phyloP scores from a whole-genome alignment of 53 echinoderm and acorn worm species.

The Echinometra lucunter region DNA sequence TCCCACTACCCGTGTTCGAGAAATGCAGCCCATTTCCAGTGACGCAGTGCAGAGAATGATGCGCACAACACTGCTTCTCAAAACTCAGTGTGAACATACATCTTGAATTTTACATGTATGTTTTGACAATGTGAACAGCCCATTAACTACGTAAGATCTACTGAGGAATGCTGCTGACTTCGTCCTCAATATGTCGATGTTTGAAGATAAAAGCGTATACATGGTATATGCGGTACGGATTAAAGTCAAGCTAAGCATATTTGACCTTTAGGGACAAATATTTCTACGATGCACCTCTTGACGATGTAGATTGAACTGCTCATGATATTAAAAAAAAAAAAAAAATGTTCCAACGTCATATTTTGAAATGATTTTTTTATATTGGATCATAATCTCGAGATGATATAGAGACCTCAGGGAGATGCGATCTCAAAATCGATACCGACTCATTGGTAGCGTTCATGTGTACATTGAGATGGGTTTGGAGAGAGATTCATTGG shows the following conservation, averaged over 20 bases:
- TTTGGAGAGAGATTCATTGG: neutral
- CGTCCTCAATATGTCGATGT: neutral
- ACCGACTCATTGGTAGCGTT: neutral
- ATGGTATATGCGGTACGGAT: slow-evolving; percentile 27
- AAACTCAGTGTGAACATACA: too few relatives aligned
- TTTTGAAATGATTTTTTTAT: neutral
- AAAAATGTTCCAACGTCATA: neutral
- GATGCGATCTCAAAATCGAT: slow-evolving; percentile 15
- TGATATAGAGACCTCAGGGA: slow-evolving; percentile 1
- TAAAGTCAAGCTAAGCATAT: slow-evolving; percentile 40
- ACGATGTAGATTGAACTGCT: neutral
- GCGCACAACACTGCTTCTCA: too few relatives aligned
- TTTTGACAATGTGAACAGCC: neutral
- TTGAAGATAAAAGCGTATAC: slow-evolving; percentile 30
- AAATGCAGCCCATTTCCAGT: neutral
- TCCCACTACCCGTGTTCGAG: neutral
- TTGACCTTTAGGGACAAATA: slow-evolving; percentile 32
- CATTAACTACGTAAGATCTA: neutral
- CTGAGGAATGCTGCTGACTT: neutral
- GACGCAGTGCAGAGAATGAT: neutral
- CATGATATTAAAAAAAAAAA: slow-evolving; percentile 8
- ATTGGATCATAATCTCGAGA: slow-evolving; percentile 35
- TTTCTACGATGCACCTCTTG: slow-evolving; percentile 31
- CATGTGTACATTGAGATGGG: neutral
- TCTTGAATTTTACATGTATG: neutral